Percentiles rank a stretch among this genome's conserved stretches.
These are phyloP conservation scores for Danionella dracula DNA, from an alignment of 2,797 vertebrate genomes.

Conservation along the genomic window DNA sequence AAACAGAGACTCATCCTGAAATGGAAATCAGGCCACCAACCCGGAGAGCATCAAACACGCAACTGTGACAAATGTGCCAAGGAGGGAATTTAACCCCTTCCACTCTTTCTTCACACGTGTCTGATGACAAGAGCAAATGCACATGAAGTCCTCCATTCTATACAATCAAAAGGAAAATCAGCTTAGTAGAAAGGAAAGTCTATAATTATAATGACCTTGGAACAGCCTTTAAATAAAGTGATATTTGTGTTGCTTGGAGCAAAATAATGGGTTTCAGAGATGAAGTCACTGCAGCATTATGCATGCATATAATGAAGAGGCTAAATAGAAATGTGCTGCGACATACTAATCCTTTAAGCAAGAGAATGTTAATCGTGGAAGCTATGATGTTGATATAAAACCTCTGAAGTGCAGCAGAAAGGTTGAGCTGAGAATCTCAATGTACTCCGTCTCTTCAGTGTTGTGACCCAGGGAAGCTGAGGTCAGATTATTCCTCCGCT, in stretches of 20 bases:
- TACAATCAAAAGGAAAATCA: not conserved
- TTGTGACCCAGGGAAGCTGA: conserved; percentile 42
- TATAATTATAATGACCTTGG: not conserved
- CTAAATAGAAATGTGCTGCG: conserved; percentile 31
- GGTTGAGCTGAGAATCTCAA: conserved; percentile 44
- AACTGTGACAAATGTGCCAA: conserved; percentile 69
- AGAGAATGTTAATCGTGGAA: conserved; percentile 44
- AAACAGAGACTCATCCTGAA: conserved; percentile 54
- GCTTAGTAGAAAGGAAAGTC: not conserved
- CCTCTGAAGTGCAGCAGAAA: conserved; percentile 49
- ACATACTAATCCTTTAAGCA: conserved; percentile 42
- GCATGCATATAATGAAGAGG: conserved; percentile 17
- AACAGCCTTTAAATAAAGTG: conserved; percentile 9
- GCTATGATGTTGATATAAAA: conserved; percentile 42
- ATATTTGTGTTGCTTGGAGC: conserved; percentile 7
- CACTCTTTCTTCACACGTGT: conserved; percentile 23
- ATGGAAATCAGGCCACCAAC: conserved; percentile 70
- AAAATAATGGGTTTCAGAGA: conserved; percentile 16
- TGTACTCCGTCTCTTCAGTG: conserved; percentile 42
- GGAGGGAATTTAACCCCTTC: conserved; percentile 52
- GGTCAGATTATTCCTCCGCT: conserved; percentile 44
- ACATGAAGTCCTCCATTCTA: not conserved
- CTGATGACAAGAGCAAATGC: not conserved
- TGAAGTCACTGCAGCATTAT: conserved; percentile 17
- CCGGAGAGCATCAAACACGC: conserved; percentile 62